Evolutionary conservation across 2,888 invertebrate species (phyloP), one percentile per base, ranked within the genome.

Genomic region (Ochlodes sylvanus): DNA sequence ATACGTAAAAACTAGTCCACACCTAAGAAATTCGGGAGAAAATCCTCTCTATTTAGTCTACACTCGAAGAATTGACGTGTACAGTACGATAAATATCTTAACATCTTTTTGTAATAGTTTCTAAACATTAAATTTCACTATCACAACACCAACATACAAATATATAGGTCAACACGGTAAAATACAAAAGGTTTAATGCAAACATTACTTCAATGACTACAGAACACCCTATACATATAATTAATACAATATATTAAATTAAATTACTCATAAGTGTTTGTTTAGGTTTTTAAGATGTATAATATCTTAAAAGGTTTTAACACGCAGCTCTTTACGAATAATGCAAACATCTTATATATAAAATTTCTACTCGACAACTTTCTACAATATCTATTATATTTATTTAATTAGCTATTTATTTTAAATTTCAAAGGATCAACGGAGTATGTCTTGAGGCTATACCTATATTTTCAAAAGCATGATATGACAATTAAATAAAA

Each of bases 41-140:
- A 27, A 27, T 5, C 27, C 27, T 27, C 27, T 27, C 27, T 27
- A 27, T 27, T 9, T 38, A 38, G 2, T 38, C 12, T 38, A 38
- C 38, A 12, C 4, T 15, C 19, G n/a, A 15, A 44, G 14, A 47
- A 47, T 47, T 17, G 3, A 38, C 17, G 15, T 55, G 21, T 17
- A 14, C 32, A 56, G 5, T 34, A 38, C 2, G n/a, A 56, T 56
- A 56, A 32, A 34, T 32, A 34, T 56, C 56, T 56, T 32, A 32
- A 56, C n/a, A 7, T 34, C 2, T 6, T 32, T 34, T 34, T n/a
- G 32, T 38, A 41, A 58, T 56, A 57, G 50, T 50, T 50, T 50
- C 19, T 50, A 50, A 50, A 50, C 50, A 50, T 19, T 50, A 50
- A n/a, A 50, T 44, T 42, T 60, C 60, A 60, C 60, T 60, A 60